Conservation (phyloP, 2,888 invertebrate genomes). For the Automeris io region DNA sequence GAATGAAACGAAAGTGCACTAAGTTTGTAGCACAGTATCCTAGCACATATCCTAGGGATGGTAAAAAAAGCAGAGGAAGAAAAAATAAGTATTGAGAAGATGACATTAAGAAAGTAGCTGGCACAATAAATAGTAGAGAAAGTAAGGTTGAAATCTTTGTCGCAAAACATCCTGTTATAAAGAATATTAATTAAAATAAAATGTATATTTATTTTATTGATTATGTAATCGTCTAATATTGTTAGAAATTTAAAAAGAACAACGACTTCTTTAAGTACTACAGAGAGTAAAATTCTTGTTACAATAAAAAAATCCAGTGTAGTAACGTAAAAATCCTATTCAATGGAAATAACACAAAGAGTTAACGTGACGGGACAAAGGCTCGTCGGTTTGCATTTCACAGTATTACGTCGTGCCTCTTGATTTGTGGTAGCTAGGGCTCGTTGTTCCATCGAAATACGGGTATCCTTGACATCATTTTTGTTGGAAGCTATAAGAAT, state of each 20-base stretch:
- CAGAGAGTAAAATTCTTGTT: conserved; percentile 6
- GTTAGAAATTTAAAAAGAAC: not conserved
- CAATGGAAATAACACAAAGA: conserved; percentile 35
- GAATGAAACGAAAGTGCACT: too few relatives aligned
- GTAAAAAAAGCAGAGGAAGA: too few relatives aligned
- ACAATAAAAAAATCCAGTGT: conserved; percentile 20
- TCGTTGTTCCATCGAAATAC: conserved; percentile 32
- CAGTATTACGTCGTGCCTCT: conserved; percentile 32
- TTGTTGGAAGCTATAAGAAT: conserved; percentile 21
- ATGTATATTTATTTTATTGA: too few relatives aligned
- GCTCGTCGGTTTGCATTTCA: conserved; percentile 30
- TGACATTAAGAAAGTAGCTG: too few relatives aligned
- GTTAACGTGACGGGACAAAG: conserved; percentile 46
- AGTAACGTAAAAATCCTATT: conserved; percentile 31
- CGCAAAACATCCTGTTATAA: too few relatives aligned
- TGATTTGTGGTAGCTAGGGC: conserved; percentile 46
- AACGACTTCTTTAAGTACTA: not conserved
- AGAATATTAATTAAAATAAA: too few relatives aligned
- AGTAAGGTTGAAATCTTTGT: too few relatives aligned
- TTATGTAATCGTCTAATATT: too few relatives aligned
- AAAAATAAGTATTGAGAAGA: too few relatives aligned
- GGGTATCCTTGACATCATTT: conserved; percentile 35
- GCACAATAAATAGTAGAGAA: too few relatives aligned
- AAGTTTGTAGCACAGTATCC: too few relatives aligned
- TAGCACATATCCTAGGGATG: too few relatives aligned